phyloP scores from a whole-genome alignment of 1,140 invertebrate species.

The Melipona quadrifasciata region DNA sequence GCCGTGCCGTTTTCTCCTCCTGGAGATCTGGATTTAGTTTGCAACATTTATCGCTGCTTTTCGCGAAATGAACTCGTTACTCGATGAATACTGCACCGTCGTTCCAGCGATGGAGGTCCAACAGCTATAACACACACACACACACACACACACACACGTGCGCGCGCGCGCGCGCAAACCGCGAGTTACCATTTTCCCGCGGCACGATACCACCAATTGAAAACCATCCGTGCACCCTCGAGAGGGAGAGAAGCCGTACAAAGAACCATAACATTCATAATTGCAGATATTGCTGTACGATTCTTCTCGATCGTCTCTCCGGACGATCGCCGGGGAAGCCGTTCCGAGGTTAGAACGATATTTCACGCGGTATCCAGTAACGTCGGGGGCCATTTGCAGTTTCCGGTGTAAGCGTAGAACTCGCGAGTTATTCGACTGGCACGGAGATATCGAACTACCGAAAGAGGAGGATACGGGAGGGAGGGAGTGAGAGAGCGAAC shows the following conservation, averaged over 20 bases:
- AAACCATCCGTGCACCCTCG: not conserved
- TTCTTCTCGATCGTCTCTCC: not conserved
- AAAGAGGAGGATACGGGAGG: not conserved
- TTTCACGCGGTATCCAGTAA: constrained; percentile 44
- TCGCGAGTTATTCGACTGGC: constrained; percentile 41
- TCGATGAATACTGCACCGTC: not conserved
- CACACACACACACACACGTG: too few relatives aligned
- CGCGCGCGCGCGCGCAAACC: not conserved
- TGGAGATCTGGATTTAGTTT: not conserved
- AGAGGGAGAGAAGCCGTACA: not conserved
- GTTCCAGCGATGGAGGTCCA: not conserved
- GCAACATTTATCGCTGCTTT: not conserved
- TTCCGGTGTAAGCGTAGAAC: constrained; percentile 42
- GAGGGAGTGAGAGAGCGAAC: too few relatives aligned
- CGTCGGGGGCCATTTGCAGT: constrained; percentile 19
- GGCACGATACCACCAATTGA: not conserved
- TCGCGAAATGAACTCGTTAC: not conserved
- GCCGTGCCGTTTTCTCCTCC: not conserved
- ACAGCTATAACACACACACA: not conserved
- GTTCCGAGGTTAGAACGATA: constrained; percentile 26
- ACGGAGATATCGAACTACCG: constrained; percentile 19
- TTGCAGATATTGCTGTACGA: constrained; percentile 9
- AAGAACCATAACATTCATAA: constrained; percentile 3
- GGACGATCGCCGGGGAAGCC: constrained; percentile 13
- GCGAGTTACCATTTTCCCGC: not conserved